phyloP scores from a whole-genome alignment of 2,113 vertebrate species.

The Nesoenas mayeri region DNA sequence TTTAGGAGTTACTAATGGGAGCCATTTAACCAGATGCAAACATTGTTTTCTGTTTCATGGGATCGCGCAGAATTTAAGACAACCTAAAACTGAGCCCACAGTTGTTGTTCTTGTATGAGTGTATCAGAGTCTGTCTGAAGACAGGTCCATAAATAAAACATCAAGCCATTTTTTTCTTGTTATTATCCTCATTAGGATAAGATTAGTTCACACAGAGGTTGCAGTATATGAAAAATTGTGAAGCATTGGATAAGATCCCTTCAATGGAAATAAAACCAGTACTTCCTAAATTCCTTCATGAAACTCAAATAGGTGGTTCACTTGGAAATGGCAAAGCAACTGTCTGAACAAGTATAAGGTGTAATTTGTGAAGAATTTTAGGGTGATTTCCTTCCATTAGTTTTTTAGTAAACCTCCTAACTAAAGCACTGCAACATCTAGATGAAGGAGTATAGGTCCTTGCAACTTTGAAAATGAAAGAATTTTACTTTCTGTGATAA shows the following conservation, averaged over 20 bases:
- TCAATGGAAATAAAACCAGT: neutral
- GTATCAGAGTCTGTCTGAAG: neutral
- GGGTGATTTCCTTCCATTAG: neutral
- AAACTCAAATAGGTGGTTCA: neutral
- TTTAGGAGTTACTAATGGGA: neutral
- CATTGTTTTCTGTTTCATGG: neutral
- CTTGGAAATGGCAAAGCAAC: neutral
- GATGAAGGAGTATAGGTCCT: neutral
- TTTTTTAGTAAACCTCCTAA: neutral
- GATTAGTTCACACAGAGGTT: neutral
- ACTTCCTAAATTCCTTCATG: neutral
- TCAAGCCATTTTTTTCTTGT: neutral
- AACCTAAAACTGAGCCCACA: neutral
- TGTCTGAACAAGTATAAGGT: neutral
- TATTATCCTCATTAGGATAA: conserved; percentile 5
- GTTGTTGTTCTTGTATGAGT: neutral
- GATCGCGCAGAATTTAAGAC: neutral
- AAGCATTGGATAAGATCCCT: neutral
- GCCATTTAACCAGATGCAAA: neutral
- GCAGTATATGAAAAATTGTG: neutral
- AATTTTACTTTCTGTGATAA: neutral
- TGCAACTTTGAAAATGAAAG: neutral
- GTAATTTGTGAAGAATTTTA: neutral
- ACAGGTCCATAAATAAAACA: conserved; percentile 9
- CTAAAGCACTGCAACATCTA: neutral